Percentiles rank a stretch among this genome's conserved stretches.
phyloP scores from a whole-genome alignment of 2,888 invertebrate genomes.

The Heliconius cydno region DNA sequence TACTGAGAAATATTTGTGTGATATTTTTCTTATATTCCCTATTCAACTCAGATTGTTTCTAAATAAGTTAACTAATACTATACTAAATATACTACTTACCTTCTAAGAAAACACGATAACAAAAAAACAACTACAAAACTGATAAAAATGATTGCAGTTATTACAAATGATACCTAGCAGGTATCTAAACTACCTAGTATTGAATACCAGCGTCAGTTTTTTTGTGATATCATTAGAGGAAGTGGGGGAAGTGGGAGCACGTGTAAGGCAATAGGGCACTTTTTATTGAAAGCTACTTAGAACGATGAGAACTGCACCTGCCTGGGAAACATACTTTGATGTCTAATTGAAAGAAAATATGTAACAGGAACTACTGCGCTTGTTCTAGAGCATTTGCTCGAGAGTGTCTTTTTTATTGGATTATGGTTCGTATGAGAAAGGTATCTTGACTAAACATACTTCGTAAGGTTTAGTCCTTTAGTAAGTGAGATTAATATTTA shows the following conservation, averaged over 20 bases:
- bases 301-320: slow-evolving; percentile 20
- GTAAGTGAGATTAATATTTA: no score
- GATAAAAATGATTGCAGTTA: not conserved
- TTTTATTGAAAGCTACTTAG: slow-evolving; percentile 21
- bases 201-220: slow-evolving; percentile 22
- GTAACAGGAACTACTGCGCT: slow-evolving; percentile 14
- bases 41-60: no score
- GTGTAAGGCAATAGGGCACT: slow-evolving; percentile 26
- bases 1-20: no score
- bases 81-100: no score
- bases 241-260: slow-evolving; percentile 22
- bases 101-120: no score
- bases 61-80: no score
- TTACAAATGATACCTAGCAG: not conserved
- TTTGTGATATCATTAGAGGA: slow-evolving; percentile 17
- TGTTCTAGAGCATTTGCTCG: not conserved
- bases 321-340: slow-evolving; percentile 8
- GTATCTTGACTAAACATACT: not conserved
- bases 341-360: slow-evolving; percentile 6
- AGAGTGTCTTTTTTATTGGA: not conserved
- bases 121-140: no score
- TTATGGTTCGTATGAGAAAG: not conserved
- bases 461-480: no score
- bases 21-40: no score
- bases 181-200: not conserved